Conservation (phyloP, 2,888 invertebrate species). For the Bombyx huttoni region DNA sequence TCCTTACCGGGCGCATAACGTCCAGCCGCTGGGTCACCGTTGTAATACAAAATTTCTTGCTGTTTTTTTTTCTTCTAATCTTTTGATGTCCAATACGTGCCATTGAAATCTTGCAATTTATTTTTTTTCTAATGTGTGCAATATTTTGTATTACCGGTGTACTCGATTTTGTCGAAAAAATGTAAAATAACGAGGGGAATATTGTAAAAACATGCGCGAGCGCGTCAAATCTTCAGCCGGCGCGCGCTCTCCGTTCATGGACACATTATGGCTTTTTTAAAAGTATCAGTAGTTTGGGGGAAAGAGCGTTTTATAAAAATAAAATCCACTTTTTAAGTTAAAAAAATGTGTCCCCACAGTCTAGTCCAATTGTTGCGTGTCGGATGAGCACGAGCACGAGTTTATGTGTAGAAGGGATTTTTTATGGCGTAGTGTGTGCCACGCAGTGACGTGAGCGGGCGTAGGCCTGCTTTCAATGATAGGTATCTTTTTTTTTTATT, state of each 20-base stretch:
- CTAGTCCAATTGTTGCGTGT: slow-evolving; percentile 70
- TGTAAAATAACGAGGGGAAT: slow-evolving; percentile 64
- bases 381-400: slow-evolving; percentile 69
- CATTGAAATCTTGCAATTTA: slow-evolving; percentile 50
- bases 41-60: slow-evolving; percentile 49
- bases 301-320: slow-evolving; percentile 62
- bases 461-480: slow-evolving; percentile 10
- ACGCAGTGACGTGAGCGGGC: slow-evolving; percentile 18
- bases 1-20: slow-evolving; percentile 55
- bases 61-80: slow-evolving; percentile 37
- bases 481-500: neutral
- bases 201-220: slow-evolving; percentile 70
- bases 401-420: slow-evolving; percentile 63
- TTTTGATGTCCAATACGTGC: slow-evolving; percentile 47
- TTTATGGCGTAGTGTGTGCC: slow-evolving; percentile 62
- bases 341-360: slow-evolving; percentile 62
- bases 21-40: slow-evolving; percentile 53
- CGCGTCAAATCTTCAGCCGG: slow-evolving; percentile 72
- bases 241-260: slow-evolving; percentile 51
- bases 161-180: slow-evolving; percentile 51
- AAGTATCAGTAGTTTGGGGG: slow-evolving; percentile 50
- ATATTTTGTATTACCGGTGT: slow-evolving; percentile 42
- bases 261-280: slow-evolving; percentile 65
- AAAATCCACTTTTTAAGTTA: slow-evolving; percentile 60
- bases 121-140: slow-evolving; percentile 35